These are phyloP conservation scores for Hyles euphorbiae DNA, from an alignment of 1,140 invertebrate genomes.

Conservation along the genomic window DNA sequence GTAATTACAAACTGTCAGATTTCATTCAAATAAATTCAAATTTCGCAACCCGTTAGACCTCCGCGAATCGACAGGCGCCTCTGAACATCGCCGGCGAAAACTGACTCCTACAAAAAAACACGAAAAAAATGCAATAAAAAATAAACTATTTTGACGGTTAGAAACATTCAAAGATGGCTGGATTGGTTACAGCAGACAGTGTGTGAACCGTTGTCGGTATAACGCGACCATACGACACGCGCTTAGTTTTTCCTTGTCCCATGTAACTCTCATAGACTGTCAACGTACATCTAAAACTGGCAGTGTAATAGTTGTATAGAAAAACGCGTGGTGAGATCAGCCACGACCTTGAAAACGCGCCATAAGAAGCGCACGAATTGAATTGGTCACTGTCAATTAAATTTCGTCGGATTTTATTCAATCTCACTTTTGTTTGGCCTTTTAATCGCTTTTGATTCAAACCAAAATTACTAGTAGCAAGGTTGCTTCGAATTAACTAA, in stretches of 20 bases:
- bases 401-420: not conserved
- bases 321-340: slow-evolving; percentile 67
- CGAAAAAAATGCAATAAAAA: slow-evolving; percentile 33
- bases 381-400: slow-evolving; percentile 40
- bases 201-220: slow-evolving; percentile 32
- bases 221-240: slow-evolving; percentile 25
- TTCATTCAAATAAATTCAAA: not conserved
- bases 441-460: too few relatives aligned
- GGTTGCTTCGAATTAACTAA: too few relatives aligned
- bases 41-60: too few relatives aligned
- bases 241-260: slow-evolving; percentile 29
- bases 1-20: not conserved
- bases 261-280: slow-evolving; percentile 22
- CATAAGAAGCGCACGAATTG: slow-evolving; percentile 35
- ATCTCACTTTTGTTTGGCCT: too few relatives aligned
- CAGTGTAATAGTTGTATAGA: slow-evolving; percentile 44
- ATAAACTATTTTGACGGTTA: slow-evolving; percentile 38
- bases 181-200: slow-evolving; percentile 42
- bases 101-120: slow-evolving; percentile 48
- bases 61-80: not conserved
- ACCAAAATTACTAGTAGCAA: too few relatives aligned
- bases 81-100: slow-evolving; percentile 41
- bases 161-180: slow-evolving; percentile 57
- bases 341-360: slow-evolving; percentile 51
- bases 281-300: slow-evolving; percentile 32